Evolutionary conservation across 2,113 vertebrate species (phyloP), one percentile per base, ranked within the genome.

Genomic region (Notothenia coriiceps): DNA sequence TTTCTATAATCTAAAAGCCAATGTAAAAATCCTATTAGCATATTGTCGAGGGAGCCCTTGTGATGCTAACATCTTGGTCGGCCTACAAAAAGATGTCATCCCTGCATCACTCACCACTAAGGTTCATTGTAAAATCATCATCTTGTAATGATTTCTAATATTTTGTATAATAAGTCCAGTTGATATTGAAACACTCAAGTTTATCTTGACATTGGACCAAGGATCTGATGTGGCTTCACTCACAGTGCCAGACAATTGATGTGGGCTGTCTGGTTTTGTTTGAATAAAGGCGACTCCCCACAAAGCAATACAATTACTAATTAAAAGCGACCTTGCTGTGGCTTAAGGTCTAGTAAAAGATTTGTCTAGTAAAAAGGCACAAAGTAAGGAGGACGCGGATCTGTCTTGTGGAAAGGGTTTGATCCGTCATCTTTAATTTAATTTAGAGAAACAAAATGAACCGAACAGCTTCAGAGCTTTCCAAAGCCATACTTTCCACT

Each of bases 251-350:
- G 43, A 77, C 54, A 29, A 2, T 49, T 61, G 10, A 0, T 43
- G 54, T 8, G 25, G 15, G n/a, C 78, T 75, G 47, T 80, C 68
- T 47, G 61, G 35, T 49, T 65, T 78, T 29, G 70, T 79, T 57
- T 51, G 15, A 79, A 46, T 40, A 29, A 22, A 79, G 43, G 70
- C 20, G 40, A 78, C 77, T 81, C 15, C 77, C 63, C 46, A 65
- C 69, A 60, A 20, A 72, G 52, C 63, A 79, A 74, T 79, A 74
- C 79, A 77, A 74, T 35, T 12, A 6, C 18, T 59, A 61, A 79
- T 82, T 79, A 79, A 85, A 79, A 63, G 2, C 4, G 46, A 79
- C 74, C 64, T 76, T 70, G 69, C 68, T 44, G 56, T 55, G 18
- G 29, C 29, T 29, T 29, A 29, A 4, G 2, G 29, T 29, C 29